Conservation (phyloP, 2,113 vertebrate genomes). For the Pollimyrus isidori region DNA sequence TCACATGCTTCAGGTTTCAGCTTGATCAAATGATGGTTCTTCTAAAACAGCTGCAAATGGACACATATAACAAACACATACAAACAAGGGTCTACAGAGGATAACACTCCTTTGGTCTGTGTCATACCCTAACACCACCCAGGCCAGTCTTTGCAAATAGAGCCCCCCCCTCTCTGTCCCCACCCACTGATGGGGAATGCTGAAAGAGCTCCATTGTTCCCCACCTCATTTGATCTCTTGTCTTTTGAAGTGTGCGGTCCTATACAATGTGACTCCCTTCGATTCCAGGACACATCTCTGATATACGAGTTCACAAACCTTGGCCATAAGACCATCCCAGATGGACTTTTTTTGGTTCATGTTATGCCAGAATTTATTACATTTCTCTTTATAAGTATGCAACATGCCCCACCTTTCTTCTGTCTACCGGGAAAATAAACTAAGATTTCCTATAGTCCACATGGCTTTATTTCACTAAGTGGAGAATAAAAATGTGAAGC, state of each 20-base stretch:
- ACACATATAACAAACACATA: neutral
- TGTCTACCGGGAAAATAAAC: neutral
- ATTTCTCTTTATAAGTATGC: neutral
- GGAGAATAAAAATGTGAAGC: neutral
- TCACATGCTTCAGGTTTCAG: neutral
- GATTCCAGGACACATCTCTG: neutral
- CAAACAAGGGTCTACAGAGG: neutral
- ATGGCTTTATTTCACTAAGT: neutral
- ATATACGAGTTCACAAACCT: neutral
- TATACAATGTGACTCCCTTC: neutral
- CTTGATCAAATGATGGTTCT: neutral
- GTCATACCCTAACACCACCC: neutral
- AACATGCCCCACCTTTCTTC: neutral
- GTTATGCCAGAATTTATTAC: neutral
- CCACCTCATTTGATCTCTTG: neutral
- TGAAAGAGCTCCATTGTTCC: slow-evolving; percentile 1
- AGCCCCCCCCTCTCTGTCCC: neutral
- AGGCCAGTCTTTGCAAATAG: neutral
- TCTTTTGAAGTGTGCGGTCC: neutral
- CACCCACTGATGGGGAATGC: neutral
- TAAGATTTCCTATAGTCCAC: neutral
- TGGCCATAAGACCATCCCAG: neutral
- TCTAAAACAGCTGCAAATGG: neutral
- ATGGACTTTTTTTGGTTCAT: neutral
- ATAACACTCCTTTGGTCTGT: neutral